Evolutionary conservation across 2,113 vertebrate species (phyloP), one percentile per base, ranked within the genome.

Genomic region (Gobiocypris rarus): DNA sequence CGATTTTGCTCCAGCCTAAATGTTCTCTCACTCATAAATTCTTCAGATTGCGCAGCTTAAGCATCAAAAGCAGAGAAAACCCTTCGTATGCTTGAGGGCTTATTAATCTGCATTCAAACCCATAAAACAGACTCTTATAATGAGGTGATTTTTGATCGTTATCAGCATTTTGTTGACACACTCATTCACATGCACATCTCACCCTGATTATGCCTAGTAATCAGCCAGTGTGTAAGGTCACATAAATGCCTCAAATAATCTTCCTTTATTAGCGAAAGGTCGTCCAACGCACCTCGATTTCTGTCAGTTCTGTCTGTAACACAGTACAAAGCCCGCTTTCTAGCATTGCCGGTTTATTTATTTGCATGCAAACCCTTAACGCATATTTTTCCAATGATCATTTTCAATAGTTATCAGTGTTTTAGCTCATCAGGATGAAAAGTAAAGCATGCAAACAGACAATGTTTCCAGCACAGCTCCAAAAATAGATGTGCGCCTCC

Each of bases 401-500:
- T 59, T 61, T 61, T 61, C 24, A 6, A 14, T 28, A 63, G n/a
- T n/a, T n/a, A n/a, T n/a, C n/a, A n/a, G n/a, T n/a, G n/a, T n/a
- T n/a, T n/a, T n/a, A n/a, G n/a, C n/a, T n/a, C n/a, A n/a, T n/a
- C n/a, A n/a, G n/a, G 63, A 3, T 1, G 14, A 34, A 65, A 15
- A 15, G 10, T 28, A 63, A 63, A 34, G 34, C 8, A 1, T 5
- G 7, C 2, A 9, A 19, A 67, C 28, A 63, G 24, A 34, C 14
- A 7, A 9, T n/a, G 38, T 13, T 24, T 43, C 10, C 69, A 17
- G 19, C 69, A n/a, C 34, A 31, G 19, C 9, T 78, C 75, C 34
- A 78, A 43, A 59, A 78, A 78, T 61, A 78, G 34, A 24, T 48
- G 13, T 78, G 43, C 52, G n/a, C n/a, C n/a, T n/a, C n/a, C n/a